Base-by-base conservation (phyloP, 2,888 invertebrate species). In the Phengaris arion region DNA sequence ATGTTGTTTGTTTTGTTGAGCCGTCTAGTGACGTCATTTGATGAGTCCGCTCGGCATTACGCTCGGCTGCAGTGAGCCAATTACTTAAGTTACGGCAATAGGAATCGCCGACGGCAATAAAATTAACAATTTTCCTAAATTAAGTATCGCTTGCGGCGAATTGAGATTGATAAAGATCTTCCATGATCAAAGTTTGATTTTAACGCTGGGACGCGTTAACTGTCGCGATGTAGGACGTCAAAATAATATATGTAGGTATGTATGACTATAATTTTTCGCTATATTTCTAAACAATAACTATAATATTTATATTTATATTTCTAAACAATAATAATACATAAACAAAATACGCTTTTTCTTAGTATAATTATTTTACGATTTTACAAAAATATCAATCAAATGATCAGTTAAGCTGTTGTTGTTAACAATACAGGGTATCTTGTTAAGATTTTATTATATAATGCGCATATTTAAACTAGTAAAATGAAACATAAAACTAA, bases 61-160 rank as follows among this genome's bases (percentile, higher is more conserved):
- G 13, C 35, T 5, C 22, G 70, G 9, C 52, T 72, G 72, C 72
- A 72, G 7, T 8, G 70, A 70, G 51, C 35, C 72, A 72, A 72
- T 72, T 72, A 72, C 35, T 54, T 72, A 72, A 72, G 54, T 72
- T 72, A 72, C 13, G 52, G 13, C 72, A 12, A 22, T 51, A 51
- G 48, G 70, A 72, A 52, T 35, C 52, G 72, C 54, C 54, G 22
- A 9, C 52, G 72, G 54, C 72, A 52, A 52, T 52, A 72, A 70
- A 54, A 72, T 72, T 52, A 72, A 72, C 54, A 72, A 54, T 72
- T 70, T 52, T 35, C 3, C 13, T 35, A 64, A 35, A 64, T 64
- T 64, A 64, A 45, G 12, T 13, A 64, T 64, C 35, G 64, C 64
- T 45, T 64, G 64, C 15, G 7, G 35, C 12, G 12, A 64, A 64